These are phyloP conservation scores for Drosophila siamana DNA, from an alignment of 2,888 invertebrate species.

Conservation along the genomic window DNA sequence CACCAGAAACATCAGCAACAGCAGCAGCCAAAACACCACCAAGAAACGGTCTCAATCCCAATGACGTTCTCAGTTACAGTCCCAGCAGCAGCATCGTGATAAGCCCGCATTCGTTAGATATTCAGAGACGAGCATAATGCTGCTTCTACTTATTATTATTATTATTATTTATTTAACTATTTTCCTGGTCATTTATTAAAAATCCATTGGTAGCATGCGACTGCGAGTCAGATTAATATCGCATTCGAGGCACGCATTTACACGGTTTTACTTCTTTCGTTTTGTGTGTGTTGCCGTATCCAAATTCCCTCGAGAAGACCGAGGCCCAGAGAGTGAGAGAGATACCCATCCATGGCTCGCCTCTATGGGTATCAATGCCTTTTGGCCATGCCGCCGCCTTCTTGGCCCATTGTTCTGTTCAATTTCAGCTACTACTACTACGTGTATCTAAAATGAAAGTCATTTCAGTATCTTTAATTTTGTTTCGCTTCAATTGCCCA, in stretches of 20 bases:
- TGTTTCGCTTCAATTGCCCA: slow-evolving; percentile 57
- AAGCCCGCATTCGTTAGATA: slow-evolving; percentile 57
- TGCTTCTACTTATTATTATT: slow-evolving; percentile 29
- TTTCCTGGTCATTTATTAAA: slow-evolving; percentile 68
- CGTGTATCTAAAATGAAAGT: slow-evolving; percentile 77
- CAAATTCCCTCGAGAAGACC: slow-evolving; percentile 71
- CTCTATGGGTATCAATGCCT: slow-evolving; percentile 31
- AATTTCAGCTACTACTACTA: slow-evolving; percentile 16
- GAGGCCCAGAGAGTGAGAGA: neutral
- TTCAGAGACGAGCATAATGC: slow-evolving; percentile 63
- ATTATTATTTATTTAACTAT: slow-evolving; percentile 48
- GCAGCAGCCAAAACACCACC: slow-evolving; percentile 1
- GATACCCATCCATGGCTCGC: slow-evolving; percentile 6
- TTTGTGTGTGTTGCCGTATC: slow-evolving; percentile 75
- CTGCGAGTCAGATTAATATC: slow-evolving; percentile 65
- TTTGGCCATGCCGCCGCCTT: slow-evolving; percentile 41
- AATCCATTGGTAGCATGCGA: slow-evolving; percentile 66
- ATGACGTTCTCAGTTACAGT: neutral
- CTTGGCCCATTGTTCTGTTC: slow-evolving; percentile 58
- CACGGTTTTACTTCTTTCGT: slow-evolving; percentile 59
- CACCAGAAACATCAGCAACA: slow-evolving; percentile 32
- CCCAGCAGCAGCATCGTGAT: slow-evolving; percentile 27
- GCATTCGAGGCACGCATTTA: slow-evolving; percentile 74
- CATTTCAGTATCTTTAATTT: slow-evolving; percentile 80
- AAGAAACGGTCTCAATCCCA: neutral